Evolutionary conservation across 2,797 vertebrate species (phyloP).

Genomic region (Arctocebus calabarensis): DNA sequence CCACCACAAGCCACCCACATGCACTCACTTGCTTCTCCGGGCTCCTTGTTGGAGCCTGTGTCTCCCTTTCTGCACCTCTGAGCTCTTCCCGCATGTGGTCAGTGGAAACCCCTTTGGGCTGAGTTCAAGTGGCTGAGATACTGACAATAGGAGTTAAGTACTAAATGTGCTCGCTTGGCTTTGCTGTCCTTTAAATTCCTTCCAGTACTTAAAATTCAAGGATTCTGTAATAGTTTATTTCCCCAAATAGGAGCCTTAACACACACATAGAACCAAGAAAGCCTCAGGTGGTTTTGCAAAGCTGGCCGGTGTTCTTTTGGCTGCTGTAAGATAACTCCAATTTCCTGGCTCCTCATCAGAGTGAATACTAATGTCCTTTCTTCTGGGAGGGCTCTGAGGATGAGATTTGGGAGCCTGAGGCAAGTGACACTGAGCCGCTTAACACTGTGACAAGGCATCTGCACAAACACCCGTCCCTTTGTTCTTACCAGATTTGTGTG

Average conservation of each 20-base stretch:
- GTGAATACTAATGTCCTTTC: constrained; percentile 21
- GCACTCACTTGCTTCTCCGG: background rate
- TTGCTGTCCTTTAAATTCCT: background rate
- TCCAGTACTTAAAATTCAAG: constrained; percentile 9
- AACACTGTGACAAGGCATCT: background rate
- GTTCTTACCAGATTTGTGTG: constrained; percentile 70
- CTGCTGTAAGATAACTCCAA: constrained; percentile 58
- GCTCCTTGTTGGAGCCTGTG: background rate
- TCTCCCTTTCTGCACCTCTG: background rate
- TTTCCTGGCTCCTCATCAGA: constrained; percentile 53
- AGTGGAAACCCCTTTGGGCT: background rate
- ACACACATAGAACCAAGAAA: background rate
- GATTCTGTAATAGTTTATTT: background rate
- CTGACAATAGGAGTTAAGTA: background rate
- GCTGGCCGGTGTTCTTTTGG: background rate
- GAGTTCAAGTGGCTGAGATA: background rate
- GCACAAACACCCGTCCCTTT: constrained; percentile 62
- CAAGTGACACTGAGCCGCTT: constrained; percentile 45
- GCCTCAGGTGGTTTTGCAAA: constrained; percentile 19
- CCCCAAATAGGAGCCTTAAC: background rate
- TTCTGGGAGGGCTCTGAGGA: background rate
- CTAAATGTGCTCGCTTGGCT: background rate
- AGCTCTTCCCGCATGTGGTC: background rate
- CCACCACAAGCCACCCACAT: background rate
- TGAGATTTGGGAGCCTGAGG: constrained; percentile 64